Evolutionary conservation across 2,888 invertebrate genomes (phyloP), one percentile per base, ranked within the genome.

Genomic region (Chorisops tibialis): DNA sequence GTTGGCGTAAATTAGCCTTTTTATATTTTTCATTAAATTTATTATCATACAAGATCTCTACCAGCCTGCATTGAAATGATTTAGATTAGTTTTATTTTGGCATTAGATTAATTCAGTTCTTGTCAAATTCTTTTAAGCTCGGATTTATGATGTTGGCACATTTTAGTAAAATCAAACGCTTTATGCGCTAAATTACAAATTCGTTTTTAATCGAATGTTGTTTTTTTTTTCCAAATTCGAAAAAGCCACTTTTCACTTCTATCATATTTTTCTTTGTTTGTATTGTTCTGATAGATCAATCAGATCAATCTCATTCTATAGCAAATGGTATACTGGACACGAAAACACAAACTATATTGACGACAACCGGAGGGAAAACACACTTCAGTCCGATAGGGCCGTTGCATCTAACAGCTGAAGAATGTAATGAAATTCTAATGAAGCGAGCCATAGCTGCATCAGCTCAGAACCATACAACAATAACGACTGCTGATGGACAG

Each of bases 401-500:
- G 6, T 80, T 88, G 66, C 88, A 88, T 72, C 77, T 88, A 16
- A 88, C 88, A 0, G 86, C 87, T 1, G 88, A 88, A 74, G 88
- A 88, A 81, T 88, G 87, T 79, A 88, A 88, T 75, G 88, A 88
- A 77, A 88, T 88, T 66, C 78, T 88, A 67, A 87, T 88, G 85
- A 88, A 88, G 72, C 79, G 88, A 67, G 88, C 88, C 1, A 80
- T 87, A 0, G 87, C 87, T 68, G 82, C 82, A 38, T 86, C 87
- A 2, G 81, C 81, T 67, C 85, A 79, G 69, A 83, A 76, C 70
- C 67, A 68, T 45, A 65, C 68, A 14, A 76, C 78, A 65, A 72
- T 77, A 66, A 74, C 76, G 48, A 74, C 76, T 63, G 69, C 75
- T 66, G 79, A 79, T 73, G 78, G 74, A 65, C 74, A 74, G 65